These are phyloP conservation scores for Smutsia temminckii DNA, from an alignment of 2,797 vertebrate genomes.

Conservation along the genomic window DNA sequence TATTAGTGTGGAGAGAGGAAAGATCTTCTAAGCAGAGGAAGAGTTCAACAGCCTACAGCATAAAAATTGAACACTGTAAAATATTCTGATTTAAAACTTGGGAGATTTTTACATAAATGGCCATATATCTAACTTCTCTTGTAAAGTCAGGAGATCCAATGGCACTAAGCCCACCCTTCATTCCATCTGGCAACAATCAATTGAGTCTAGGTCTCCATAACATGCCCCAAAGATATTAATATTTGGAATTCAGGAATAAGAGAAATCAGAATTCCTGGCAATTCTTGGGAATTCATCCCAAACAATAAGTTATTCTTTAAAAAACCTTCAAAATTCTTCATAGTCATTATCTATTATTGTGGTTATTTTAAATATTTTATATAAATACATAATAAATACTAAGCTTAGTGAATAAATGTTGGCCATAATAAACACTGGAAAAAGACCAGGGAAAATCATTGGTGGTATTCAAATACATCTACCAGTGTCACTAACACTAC, in stretches of 20 bases:
- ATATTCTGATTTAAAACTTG: neutral
- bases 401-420: neutral
- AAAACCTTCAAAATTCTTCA: neutral
- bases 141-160: neutral
- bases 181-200: neutral
- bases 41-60: neutral
- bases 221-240: neutral
- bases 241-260: neutral
- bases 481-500: neutral
- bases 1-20: neutral
- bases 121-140: neutral
- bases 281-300: neutral
- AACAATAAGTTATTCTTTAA: neutral
- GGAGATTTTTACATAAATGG: neutral
- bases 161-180: neutral
- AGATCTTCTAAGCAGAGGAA: neutral
- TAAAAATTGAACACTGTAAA: neutral
- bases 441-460: neutral
- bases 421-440: neutral
- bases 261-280: constrained; percentile 7
- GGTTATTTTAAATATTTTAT: neutral
- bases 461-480: neutral
- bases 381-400: constrained; percentile 27
- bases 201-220: neutral
- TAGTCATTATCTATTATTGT: neutral